Evolutionary conservation across 2,113 vertebrate species (phyloP), one percentile per base, ranked within the genome.

Genomic region (Copsychus sechellarum): DNA sequence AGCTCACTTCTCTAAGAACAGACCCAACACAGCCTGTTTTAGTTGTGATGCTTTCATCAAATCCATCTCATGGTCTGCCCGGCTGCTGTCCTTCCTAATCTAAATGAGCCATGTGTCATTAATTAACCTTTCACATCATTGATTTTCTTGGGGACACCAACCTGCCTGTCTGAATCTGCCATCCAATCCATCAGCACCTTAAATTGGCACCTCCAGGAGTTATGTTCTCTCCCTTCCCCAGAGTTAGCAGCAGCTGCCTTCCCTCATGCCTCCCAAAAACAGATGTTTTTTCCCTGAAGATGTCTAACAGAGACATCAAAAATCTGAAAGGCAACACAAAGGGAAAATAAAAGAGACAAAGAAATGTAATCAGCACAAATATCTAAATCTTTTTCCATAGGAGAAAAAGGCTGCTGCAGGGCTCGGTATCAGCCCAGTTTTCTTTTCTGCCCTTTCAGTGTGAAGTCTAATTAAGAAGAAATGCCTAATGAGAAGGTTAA

Each of bases 71-170:
- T 50, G 38, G 14, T 36, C 53, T 67, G 29, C 17, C 28, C 76
- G 92, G 42, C 50, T 82, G 58, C 70, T 90, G 65, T 22, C 43
- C 60, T 40, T 84, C 60, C 42, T 77, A 50, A 40, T 91, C 48
- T 89, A 80, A 92, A 88, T 67, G 45, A 91, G 70, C 51, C 58
- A 64, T 43, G 58, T 65, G 23, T 71, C 54, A 53, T 82, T 85
- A 92, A 96, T 83, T 93, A 95, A 92, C 71, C 71, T 95, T 64
- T 94, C 33, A 45, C n/a, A 34, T 80, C 19, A 45, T 1, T 81
- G 53, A 86, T 83, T 21, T 73, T 42, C 14, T 6, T 36, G 65
- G 28, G 58, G 60, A 60, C 57, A 87, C 50, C 57, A 69, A 24
- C 22, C 56, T 83, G 70, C 31, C 91, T 66, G 14, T 81, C 74